Base-by-base conservation (phyloP, 2,888 invertebrate genomes). In the Papilio demoleus region DNA sequence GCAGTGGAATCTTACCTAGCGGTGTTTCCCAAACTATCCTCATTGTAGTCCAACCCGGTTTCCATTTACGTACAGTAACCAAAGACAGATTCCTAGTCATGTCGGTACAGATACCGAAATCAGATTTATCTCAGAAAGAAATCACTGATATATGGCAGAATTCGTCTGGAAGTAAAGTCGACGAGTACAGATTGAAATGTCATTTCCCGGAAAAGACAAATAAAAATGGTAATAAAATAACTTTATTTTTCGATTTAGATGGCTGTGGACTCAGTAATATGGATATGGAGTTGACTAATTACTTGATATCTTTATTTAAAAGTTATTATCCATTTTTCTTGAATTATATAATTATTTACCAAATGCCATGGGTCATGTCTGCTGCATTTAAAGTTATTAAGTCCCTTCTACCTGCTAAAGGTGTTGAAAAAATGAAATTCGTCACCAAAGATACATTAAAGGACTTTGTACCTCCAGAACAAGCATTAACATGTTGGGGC, bases 341-440 rank as follows among this genome's bases (percentile, higher is more conserved):
- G 71, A 98, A 97, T 79, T 97, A 97, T 81, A 97, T 99, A 74
- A 90, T 99, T 40, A 96, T 99, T 65, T 97, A 94, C 84, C 98
- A 99, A 83, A 97, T 99, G 97, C 97, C 98, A 0, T 99, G 98
- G 98, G 95, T 98, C 0, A 87, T 99, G 70, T 97, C 96, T 79
- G 97, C 98, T 73, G 97, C 97, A 0, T 98, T 98, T 88, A 98
- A 97, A 89, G 94, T 99, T 53, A 96, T 99, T 9, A 98, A 98
- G 87, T 93, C 95, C 0, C 94, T 98, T 92, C 85, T 99, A 65
- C 98, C 98, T 2, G 95, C 97, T 0, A 97, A 97, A 85, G 98
- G 97, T 12, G 96, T 97, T 22, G 96, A 97, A 79, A 95, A 96
- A 87, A 96, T 99, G 84, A 97, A 97, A 85, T 97, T 97, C 88